These are phyloP conservation scores for Vulpes vulpes DNA, from an alignment of 2,113 vertebrate species.

Conservation along the genomic window DNA sequence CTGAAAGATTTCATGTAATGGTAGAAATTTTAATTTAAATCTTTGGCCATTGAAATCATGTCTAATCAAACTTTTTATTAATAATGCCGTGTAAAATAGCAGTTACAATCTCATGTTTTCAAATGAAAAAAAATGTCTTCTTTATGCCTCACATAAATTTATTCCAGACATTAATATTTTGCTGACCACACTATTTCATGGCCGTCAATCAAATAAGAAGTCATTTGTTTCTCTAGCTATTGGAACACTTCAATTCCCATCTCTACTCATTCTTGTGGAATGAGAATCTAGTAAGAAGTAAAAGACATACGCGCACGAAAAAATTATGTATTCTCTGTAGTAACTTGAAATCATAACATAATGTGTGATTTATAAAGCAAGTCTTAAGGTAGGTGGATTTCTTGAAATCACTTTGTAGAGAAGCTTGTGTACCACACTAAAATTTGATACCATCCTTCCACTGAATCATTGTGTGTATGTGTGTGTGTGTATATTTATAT, in stretches of 20 bases:
- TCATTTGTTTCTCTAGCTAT: slow-evolving; percentile 64
- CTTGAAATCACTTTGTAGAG: background rate
- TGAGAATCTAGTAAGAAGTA: slow-evolving; percentile 30
- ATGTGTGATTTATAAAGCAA: slow-evolving; percentile 9
- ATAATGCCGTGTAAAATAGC: background rate
- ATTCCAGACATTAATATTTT: slow-evolving; percentile 15
- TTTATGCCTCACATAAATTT: background rate
- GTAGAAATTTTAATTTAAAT: slow-evolving; percentile 43
- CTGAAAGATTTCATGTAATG: slow-evolving; percentile 63
- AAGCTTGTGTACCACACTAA: background rate
- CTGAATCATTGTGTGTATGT: background rate
- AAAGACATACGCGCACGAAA: background rate
- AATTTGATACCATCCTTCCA: slow-evolving; percentile 1
- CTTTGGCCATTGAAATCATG: slow-evolving; percentile 5
- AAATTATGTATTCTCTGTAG: background rate
- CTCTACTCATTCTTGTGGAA: slow-evolving; percentile 22
- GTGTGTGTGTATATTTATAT: too few relatives aligned
- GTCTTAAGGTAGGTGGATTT: background rate
- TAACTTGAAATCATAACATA: slow-evolving; percentile 20
- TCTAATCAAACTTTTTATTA: slow-evolving; percentile 56
- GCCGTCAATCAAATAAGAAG: slow-evolving; percentile 29
- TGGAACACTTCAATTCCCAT: slow-evolving; percentile 32
- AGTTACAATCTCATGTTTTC: slow-evolving; percentile 15
- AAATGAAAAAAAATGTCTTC: background rate
- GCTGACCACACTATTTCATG: slow-evolving; percentile 41